Base-by-base conservation (phyloP, 1,140 invertebrate genomes). In the Panagrolaimus sp. region DNA sequence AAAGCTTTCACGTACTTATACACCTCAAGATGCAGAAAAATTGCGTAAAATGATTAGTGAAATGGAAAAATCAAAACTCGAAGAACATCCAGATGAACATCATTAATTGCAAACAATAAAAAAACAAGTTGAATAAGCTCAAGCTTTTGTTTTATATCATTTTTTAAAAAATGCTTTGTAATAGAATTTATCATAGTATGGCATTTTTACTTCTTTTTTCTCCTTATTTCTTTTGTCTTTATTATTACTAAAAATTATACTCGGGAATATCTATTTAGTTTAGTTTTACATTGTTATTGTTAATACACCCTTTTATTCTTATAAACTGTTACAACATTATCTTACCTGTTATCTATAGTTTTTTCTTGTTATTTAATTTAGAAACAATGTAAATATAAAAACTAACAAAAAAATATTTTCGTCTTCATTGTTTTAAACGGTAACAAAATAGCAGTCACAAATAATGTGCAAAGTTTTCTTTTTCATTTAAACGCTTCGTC, bases 1-100 rank as follows among this genome's bases (percentile, higher is more conserved):
- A 65, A 80, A 75, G 67, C 66, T 74, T 63, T 74, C 78, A 44
- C 69, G 76, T 25, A 65, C 75, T 2, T 76, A 76, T 63, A 75
- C 67, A 20, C 74, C 74, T 16, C 57, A 67, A 9, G 77, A 79
- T 57, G 74, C 74, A 13, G 76, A 76, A 46, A 67, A 38, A 51
- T 16, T 76, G 9, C 76, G 74, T 25, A 76, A 77, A 62, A 72
- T 75, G 64, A 74, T 76, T 38, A 62, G 62, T 43, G 68, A 74
- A 42, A 68, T 71, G 53, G 62, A 72, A 27, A 48, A 48, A 20
- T 57, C 46, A 5, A 69, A 72, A 45, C 73, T 75, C 27, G 62
- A 70, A 14, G 73, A 75, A 57, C 57, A 73, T 44, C n/a, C 48
- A 51, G 63, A 64, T 57, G 51, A 57, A 57, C 51, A 57, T 11